Evolutionary conservation across 2,888 invertebrate species (phyloP), one percentile per base, ranked within the genome.

Genomic region (Polymixis flavicincta): DNA sequence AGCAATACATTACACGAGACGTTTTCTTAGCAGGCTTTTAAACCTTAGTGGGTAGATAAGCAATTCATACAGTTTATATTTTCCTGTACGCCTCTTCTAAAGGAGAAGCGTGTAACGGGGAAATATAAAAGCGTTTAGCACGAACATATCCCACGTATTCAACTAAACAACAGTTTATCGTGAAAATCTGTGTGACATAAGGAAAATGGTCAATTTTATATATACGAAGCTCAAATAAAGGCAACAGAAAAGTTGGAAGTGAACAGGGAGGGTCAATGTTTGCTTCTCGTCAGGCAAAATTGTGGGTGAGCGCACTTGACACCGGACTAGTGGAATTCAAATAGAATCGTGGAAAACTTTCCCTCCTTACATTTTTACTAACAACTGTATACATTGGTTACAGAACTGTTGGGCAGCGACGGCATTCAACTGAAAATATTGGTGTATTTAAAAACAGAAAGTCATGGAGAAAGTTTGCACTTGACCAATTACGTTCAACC

Each of bases 221-320:
- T 87, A 83, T 83, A 82, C 65, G 70, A 83, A 83, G 78, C 82
- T 86, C 89, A 87, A 90, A 89, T 90, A 91, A 92, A 85, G 89
- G 87, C 88, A 90, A 89, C 88, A 89, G 86, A 92, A 92, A 92
- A 88, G 92, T 89, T 89, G 88, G 87, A 92, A 92, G 92, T 92
- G 92, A 92, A 89, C 91, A 90, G 86, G 85, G 86, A 82, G 84
- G 86, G 91, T 90, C 92, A 93, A 92, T 95, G 93, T 95, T 95
- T 94, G 92, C 90, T 93, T 94, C 94, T 95, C 93, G 93, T 94
- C 94, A 94, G 91, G 85, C 86, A 85, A 92, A 91, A 90, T 91
- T 92, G 92, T 89, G 92, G 91, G 88, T 88, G 90, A 90, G 91
- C 88, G 89, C 90, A 87, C 90, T 92, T 91, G 91, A 91, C 92